Evolutionary conservation across 2,797 vertebrate genomes (phyloP), one percentile per base, ranked within the genome.

Genomic region (Crotalus adamanteus): DNA sequence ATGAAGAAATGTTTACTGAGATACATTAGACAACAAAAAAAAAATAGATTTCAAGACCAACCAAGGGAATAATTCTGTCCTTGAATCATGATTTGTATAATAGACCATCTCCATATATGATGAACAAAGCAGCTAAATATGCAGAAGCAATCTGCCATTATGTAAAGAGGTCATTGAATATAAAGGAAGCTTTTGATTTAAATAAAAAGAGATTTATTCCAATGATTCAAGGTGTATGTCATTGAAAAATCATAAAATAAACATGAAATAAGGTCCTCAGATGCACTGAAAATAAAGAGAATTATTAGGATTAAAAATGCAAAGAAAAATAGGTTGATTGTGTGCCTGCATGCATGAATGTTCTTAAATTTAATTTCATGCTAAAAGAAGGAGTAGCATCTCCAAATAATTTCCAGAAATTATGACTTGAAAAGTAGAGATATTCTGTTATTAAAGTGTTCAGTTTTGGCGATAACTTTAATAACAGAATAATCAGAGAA

Each of bases 151-250:
- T 96, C 97, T 98, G 95, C 95, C 97, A 90, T 94, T 37, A 55
- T 93, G 25, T 91, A 97, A 97, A 97, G 96, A 98, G 98, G 97
- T 96, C 94, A 94, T 69, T 97, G 96, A 96, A 95, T 96, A 95
- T 95, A 97, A 78, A 98, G 96, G 97, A 96, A 93, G 85, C 89
- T 97, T 98, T 98, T 98, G 98, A 97, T 97, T 97, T 97, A 97
- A 97, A 95, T 91, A 97, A 93, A 97, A 97, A 97, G 96, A 94
- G 93, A 93, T 93, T 91, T 92, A 42, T 94, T 93, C 89, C 93
- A 83, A 92, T 94, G 88, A 94, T 90, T 92, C 90, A 94, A 95
- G 88, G n/a, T 92, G 37, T 55, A 91, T 47, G 55, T 89, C 86
- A 47, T 90, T 93, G 91, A 55, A 63, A 90, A 92, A n/a, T 87